Conservation (phyloP, 1,140 invertebrate species). For the Ostrea denselamellosa region DNA sequence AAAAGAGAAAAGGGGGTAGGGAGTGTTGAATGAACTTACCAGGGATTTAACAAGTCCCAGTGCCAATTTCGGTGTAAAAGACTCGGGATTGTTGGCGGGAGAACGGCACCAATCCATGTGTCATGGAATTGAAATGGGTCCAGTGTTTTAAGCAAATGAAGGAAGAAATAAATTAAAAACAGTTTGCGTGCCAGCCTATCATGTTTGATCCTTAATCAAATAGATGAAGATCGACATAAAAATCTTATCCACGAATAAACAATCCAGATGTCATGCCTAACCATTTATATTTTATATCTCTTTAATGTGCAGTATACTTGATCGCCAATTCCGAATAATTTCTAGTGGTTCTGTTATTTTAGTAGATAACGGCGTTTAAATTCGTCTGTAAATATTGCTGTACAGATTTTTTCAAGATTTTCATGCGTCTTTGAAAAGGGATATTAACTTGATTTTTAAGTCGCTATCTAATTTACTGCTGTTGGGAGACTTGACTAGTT, state of each 20-base stretch:
- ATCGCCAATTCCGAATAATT: constrained; percentile 34
- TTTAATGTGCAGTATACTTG: constrained; percentile 20
- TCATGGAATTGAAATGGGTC: constrained; percentile 19
- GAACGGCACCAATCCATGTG: not conserved
- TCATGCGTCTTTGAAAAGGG: not conserved
- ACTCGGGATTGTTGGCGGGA: not conserved
- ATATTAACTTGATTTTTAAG: constrained; percentile 14
- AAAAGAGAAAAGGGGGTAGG: too few relatives aligned
- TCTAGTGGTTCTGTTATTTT: constrained; percentile 27
- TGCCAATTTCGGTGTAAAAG: not conserved
- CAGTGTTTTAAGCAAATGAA: constrained; percentile 29
- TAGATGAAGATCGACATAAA: constrained; percentile 36
- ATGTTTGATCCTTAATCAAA: constrained; percentile 33
- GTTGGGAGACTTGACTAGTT: not conserved
- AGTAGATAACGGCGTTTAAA: constrained; percentile 37
- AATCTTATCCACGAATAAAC: constrained; percentile 28
- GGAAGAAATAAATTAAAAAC: constrained; percentile 17
- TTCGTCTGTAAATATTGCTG: constrained; percentile 20
- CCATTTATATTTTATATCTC: constrained; percentile 39
- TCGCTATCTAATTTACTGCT: not conserved
- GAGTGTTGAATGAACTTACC: not conserved
- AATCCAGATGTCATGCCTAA: constrained; percentile 32
- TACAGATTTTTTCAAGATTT: constrained; percentile 26
- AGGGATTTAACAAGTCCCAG: not conserved
- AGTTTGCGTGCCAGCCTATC: constrained; percentile 10